Percentiles rank a stretch among this genome's conserved stretches.
Conservation (phyloP, 2,113 vertebrate genomes). For the Onychostruthus taczanowskii region DNA sequence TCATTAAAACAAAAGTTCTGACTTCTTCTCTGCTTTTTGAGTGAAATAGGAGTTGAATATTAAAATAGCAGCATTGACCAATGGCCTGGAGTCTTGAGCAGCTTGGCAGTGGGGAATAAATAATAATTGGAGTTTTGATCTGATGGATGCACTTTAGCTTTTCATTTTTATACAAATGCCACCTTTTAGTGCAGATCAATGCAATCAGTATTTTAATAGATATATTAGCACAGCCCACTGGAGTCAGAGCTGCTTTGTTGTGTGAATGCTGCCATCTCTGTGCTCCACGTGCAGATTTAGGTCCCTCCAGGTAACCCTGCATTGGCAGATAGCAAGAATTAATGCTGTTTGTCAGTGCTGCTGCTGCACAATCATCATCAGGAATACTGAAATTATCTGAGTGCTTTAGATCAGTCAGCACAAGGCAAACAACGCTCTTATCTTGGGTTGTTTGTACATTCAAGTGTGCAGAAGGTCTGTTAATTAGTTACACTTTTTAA, state of each 20-base stretch:
- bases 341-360: neutral
- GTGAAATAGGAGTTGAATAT: neutral
- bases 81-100: neutral
- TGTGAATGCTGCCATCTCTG: neutral
- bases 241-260: neutral
- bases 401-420: neutral
- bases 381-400: neutral
- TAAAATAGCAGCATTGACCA: neutral
- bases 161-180: neutral
- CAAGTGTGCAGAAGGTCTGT: neutral
- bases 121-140: neutral
- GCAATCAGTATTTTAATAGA: neutral
- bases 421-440: constrained; percentile 14
- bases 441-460: neutral
- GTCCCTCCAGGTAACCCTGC: constrained; percentile 4
- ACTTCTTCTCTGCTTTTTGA: neutral
- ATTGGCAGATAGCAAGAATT: neutral
- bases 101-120: neutral
- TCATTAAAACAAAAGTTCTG: neutral
- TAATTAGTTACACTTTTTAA: constrained; percentile 17
- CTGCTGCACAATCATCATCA: constrained; percentile 1
- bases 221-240: neutral
- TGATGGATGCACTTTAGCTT: neutral
- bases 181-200: neutral
- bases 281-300: neutral